Conservation (phyloP, 2,888 invertebrate genomes). For the Eupeodes luniger region DNA sequence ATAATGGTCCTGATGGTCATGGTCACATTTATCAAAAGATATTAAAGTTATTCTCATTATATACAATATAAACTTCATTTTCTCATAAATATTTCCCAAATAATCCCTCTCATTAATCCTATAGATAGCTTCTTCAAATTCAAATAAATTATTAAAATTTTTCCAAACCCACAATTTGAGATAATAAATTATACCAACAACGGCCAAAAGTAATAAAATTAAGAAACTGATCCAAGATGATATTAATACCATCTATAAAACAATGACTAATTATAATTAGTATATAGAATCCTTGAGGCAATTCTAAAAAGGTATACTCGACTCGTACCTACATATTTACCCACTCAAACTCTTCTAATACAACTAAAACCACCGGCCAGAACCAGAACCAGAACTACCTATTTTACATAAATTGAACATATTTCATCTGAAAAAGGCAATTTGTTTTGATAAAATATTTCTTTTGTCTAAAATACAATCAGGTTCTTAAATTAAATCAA, state of each 20-base stretch:
- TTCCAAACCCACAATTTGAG: background rate
- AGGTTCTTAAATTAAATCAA: conserved; percentile 15
- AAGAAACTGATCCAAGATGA: conserved; percentile 7
- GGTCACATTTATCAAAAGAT: background rate
- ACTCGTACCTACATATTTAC: too few relatives aligned
- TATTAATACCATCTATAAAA: background rate
- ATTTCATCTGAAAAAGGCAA: conserved; percentile 7
- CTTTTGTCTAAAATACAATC: conserved; percentile 1
- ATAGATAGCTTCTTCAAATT: background rate
- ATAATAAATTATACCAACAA: background rate
- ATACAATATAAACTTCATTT: background rate
- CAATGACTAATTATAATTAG: conserved; percentile 23
- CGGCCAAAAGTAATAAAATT: conserved; percentile 9
- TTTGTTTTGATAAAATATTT: conserved; percentile 14
- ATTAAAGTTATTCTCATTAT: background rate
- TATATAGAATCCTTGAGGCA: background rate
- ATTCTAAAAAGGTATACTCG: too few relatives aligned
- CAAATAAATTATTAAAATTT: conserved; percentile 10
- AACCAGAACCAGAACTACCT: background rate
- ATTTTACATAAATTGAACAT: conserved; percentile 25
- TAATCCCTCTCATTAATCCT: background rate
- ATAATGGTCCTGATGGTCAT: too few relatives aligned
- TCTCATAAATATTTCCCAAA: conserved; percentile 9
- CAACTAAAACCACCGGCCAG: background rate
- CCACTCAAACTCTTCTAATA: too few relatives aligned